These are phyloP conservation scores for Tanypteryx hageni DNA, from an alignment of 2,888 invertebrate genomes.

Conservation along the genomic window DNA sequence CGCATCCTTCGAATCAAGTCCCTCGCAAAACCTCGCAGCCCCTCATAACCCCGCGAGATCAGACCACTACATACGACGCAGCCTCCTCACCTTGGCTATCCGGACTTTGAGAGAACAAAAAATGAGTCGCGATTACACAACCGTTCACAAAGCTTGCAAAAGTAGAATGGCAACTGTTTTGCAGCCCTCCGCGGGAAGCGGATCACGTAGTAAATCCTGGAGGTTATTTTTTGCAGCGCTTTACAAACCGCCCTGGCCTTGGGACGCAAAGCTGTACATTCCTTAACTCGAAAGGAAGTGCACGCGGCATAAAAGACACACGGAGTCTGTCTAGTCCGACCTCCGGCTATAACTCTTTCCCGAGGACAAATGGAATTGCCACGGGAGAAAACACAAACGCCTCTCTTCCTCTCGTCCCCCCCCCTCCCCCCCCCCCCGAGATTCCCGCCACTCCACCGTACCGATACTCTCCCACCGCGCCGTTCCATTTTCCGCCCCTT, in stretches of 20 bases:
- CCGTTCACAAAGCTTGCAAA: neutral
- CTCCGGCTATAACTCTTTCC: conserved; percentile 52
- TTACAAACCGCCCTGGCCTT: conserved; percentile 32
- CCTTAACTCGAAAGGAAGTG: conserved; percentile 9
- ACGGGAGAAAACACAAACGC: neutral
- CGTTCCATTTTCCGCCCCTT: too few species aligned
- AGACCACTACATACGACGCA: too few species aligned
- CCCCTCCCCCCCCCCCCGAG: neutral
- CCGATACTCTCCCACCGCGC: neutral
- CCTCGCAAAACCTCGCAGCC: neutral
- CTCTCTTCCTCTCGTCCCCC: neutral
- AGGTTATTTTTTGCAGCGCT: conserved; percentile 6
- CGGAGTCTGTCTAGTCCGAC: conserved; percentile 26
- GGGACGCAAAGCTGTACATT: conserved; percentile 34
- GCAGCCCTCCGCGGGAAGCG: neutral
- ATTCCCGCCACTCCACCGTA: neutral
- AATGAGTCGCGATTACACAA: neutral
- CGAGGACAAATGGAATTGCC: conserved; percentile 50
- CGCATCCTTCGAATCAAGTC: neutral
- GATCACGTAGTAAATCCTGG: conserved; percentile 27
- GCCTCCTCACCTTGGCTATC: neutral
- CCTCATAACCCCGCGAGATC: too few species aligned
- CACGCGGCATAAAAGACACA: conserved; percentile 26
- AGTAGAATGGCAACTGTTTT: neutral
- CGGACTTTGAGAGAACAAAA: neutral